Base-by-base conservation (phyloP, 2,113 vertebrate genomes). In the Phrynocephalus versicolor region DNA sequence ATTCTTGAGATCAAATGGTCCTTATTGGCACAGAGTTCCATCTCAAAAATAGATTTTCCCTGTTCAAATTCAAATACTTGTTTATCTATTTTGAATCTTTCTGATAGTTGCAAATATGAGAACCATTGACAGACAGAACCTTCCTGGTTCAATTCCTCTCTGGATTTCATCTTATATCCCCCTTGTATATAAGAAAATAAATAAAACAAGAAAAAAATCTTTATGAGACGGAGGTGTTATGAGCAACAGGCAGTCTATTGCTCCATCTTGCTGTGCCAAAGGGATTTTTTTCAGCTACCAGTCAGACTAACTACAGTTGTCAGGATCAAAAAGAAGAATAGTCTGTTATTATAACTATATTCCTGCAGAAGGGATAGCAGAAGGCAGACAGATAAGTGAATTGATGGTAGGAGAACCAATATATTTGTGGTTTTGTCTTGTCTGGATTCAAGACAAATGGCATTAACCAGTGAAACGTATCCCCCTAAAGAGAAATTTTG, bases 141-240 rank as follows among this genome's bases (percentile, higher is more conserved):
- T n/a, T n/a, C n/a, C n/a, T n/a, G n/a, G n/a, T n/a, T n/a, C n/a
- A n/a, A n/a, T n/a, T n/a, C n/a, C n/a, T n/a, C n/a, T n/a, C n/a
- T n/a, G n/a, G n/a, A n/a, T n/a, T n/a, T n/a, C n/a, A n/a, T n/a
- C n/a, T n/a, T n/a, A n/a, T n/a, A n/a, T n/a, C n/a, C n/a, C n/a
- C n/a, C n/a, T n/a, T n/a, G n/a, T n/a, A n/a, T n/a, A n/a, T n/a
- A n/a, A n/a, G n/a, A n/a, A n/a, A n/a, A n/a, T n/a, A n/a, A n/a
- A n/a, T n/a, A n/a, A n/a, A n/a, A n/a, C n/a, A n/a, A n/a, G n/a
- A n/a, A n/a, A n/a, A n/a, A n/a, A n/a, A n/a, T n/a, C n/a, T n/a
- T n/a, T 90, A 27, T 85, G 87, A 87, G 58, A 73, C 1, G 41
- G 35, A 88, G 82, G 83, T 87, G 75, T 85, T 85, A 82, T 88